These are phyloP conservation scores for Coccyzus lansbergi DNA, from an alignment of 2,797 vertebrate genomes.

Conservation along the genomic window DNA sequence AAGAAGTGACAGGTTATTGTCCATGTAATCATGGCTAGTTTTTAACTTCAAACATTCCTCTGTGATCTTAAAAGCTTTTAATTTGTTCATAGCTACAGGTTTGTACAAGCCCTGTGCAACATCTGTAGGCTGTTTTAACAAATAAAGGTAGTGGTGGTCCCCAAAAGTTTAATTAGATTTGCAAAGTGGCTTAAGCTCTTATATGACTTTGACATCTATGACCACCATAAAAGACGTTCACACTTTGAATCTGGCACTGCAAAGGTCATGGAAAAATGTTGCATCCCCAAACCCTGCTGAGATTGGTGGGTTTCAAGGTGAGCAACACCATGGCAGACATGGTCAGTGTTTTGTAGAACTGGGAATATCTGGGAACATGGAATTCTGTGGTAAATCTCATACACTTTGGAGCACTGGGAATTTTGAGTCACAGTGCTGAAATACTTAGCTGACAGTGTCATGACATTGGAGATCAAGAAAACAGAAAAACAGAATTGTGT, in stretches of 20 bases:
- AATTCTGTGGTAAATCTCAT: background rate
- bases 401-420: background rate
- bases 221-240: background rate
- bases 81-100: conserved; percentile 78
- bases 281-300: background rate
- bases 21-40: conserved; percentile 74
- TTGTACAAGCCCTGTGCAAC: conserved; percentile 72
- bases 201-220: background rate
- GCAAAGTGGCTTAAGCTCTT: conserved; percentile 7
- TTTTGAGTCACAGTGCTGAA: background rate
- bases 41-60: conserved; percentile 78
- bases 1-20: conserved; percentile 77
- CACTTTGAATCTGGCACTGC: background rate
- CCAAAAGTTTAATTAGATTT: conserved; percentile 57
- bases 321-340: background rate
- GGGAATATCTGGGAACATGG: background rate
- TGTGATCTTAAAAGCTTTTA: conserved; percentile 82
- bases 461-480: background rate
- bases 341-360: background rate
- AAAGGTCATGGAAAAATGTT: background rate
- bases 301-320: background rate
- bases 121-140: conserved; percentile 63
- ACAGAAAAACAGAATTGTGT: background rate
- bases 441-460: background rate
- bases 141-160: conserved; percentile 29